Base-by-base conservation (phyloP, 2,113 vertebrate species). In the Rynchops niger region DNA sequence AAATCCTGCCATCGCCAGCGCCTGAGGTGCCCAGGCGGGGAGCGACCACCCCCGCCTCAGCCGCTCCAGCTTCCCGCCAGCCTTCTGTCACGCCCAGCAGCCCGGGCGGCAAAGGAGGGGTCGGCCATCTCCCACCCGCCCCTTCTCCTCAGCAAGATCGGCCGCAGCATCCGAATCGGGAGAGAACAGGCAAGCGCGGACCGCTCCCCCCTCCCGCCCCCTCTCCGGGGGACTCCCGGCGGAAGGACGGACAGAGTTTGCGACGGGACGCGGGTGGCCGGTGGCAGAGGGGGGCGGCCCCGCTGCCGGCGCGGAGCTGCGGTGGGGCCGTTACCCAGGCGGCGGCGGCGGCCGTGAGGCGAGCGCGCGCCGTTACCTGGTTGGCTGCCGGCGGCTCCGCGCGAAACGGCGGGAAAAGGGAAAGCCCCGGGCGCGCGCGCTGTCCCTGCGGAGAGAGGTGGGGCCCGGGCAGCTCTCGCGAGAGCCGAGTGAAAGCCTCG, bases 281-380 rank as follows among this genome's bases (percentile, higher is more conserved):
- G 21, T 22, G 47, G 11, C 47, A 4, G 43, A 30, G 32, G 59
- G 38, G 16, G 45, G n/a, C 34, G 21, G 22, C 47, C 30, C 42
- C 36, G 22, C 20, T 17, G 9, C 10, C 34, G 16, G 34, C 45
- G 11, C 45, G 32, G 45, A 15, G 18, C 52, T 4, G 38, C 0
- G 42, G 11, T 18, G 9, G 36, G 53, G 66, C 36, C 38, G 45
- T 29, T 53, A 45, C 77, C 65, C 61, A 40, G 61, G 38, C 38
- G 86, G 79, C 55, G 80, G 70, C 49, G 55, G 50, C 42, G 18
- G 42, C 42, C 11, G 29, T 1, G 34, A 6, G 32, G 29, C 14
- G 43, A 5, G 81, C 52, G 76, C 83, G 66, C 79, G 82, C 80
- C 86, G 73, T 93, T 96, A 96, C 93, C 96, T 95, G 79, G 74